A percentile compares a stretch with the other conserved stretches of the same genome.
These are phyloP conservation scores for Platycheirus rosarum DNA, from an alignment of 2,888 invertebrate species.

Conservation along the genomic window DNA sequence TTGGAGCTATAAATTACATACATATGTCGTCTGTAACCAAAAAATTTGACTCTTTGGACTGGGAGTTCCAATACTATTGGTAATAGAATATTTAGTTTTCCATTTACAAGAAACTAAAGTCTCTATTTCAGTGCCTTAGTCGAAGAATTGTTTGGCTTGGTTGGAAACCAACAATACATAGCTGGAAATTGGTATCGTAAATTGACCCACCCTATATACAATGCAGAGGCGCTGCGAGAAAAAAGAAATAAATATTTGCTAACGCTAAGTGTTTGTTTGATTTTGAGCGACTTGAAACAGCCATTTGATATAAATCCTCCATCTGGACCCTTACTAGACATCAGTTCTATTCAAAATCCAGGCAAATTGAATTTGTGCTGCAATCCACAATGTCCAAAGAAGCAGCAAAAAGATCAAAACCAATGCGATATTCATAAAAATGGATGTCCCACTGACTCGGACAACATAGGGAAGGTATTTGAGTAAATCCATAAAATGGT, in stretches of 20 bases:
- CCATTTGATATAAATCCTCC: constrained; percentile 67
- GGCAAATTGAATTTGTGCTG: neutral
- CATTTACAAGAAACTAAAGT: too few relatives aligned
- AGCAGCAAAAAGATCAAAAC: neutral
- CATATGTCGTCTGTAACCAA: constrained; percentile 63
- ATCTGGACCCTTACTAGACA: constrained; percentile 10
- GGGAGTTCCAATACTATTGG: constrained; percentile 70
- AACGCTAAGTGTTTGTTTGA: constrained; percentile 71
- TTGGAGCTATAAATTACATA: constrained; percentile 30
- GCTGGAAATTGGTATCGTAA: constrained; percentile 69
- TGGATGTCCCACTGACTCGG: constrained; percentile 33
- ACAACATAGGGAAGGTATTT: constrained; percentile 48
- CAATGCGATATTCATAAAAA: constrained; percentile 40
- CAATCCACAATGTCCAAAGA: neutral
- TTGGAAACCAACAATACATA: constrained; percentile 45
- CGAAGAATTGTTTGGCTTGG: constrained; percentile 57
- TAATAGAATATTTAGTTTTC: neutral
- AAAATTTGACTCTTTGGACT: constrained; percentile 50
- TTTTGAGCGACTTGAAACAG: constrained; percentile 52
- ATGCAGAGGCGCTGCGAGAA: constrained; percentile 54
- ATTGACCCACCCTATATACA: constrained; percentile 65
- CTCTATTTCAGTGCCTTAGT: constrained; percentile 43
- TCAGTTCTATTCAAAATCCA: constrained; percentile 20
- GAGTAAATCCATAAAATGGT: neutral
- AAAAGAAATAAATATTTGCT: constrained; percentile 74